Evolutionary conservation across 2,113 vertebrate genomes (phyloP), one percentile per base, ranked within the genome.

Genomic region (Platichthys flesus): DNA sequence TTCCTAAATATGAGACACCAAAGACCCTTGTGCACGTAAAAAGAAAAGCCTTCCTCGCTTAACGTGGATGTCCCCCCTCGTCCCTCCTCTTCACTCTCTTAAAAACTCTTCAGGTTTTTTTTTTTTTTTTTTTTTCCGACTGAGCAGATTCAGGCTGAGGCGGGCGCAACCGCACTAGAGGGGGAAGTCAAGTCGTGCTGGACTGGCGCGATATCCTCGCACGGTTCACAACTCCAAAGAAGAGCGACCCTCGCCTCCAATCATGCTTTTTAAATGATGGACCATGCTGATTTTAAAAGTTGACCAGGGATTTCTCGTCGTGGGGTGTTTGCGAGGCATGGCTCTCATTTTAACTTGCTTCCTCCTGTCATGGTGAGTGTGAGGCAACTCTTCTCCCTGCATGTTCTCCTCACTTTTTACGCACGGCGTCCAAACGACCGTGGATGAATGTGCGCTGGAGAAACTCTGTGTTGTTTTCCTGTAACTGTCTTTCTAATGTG

Each of bases 301-400:
- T 96, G 95, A 95, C 86, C 88, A 85, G 81, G 84, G 90, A 82
- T 92, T 90, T 82, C 71, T 70, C 82, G 70, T 82, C 85, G 85
- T 70, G 76, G 76, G 90, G 59, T 67, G 67, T 68, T 55, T 89
- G n/a, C 84, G 91, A 88, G 93, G 91, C 85, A 97, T 97, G 97
- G 94, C 93, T 85, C 93, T 91, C 45, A 72, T 96, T 93, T 88
- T 95, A 79, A 86, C 93, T 84, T 97, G 95, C 88, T 67, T 96
- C 0, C 93, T 93, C 67, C 77, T 97, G 37, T 90, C 91, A 60
- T 95, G 96, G 97, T 97, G 85, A 97, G 96, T 92, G 79, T 68
- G 6, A 31, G 64, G n/a, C 76, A 91, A 90, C 86, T 89, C 68
- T 88, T 81, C 80, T 76, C 65, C 76, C 73, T 65, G 64, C 76